phyloP scores from a whole-genome alignment of 2,888 invertebrate genomes.

The Theodoxus fluviatilis region DNA sequence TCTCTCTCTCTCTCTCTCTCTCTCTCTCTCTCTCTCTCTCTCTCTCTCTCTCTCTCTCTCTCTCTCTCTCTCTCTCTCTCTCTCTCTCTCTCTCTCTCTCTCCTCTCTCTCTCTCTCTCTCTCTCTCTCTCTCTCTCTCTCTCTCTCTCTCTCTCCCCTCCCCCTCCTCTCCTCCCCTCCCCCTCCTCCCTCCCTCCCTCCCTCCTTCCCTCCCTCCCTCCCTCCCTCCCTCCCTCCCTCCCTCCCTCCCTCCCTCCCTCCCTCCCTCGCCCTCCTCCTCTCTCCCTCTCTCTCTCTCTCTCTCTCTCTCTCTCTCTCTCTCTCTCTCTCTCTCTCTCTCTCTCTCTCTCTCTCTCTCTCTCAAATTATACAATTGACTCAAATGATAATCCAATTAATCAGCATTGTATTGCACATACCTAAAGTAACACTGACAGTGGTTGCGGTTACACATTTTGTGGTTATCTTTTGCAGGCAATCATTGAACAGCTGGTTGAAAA shows the following conservation, averaged over 20 bases:
- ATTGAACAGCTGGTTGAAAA: conserved; percentile 87
- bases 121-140: conserved; percentile 2
- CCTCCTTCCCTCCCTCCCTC: conserved; percentile 14
- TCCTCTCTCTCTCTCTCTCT: not conserved
- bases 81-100: conserved; percentile 24
- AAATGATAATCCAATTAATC: too few species aligned
- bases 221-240: not conserved
- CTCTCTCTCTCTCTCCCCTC: conserved; percentile 1
- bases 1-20: conserved; percentile 22
- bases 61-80: conserved; percentile 18
- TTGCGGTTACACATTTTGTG: too few species aligned
- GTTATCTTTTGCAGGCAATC: conserved; percentile 76
- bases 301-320: conserved; percentile 20
- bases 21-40: conserved; percentile 3
- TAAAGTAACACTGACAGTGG: too few species aligned
- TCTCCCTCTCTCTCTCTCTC: conserved; percentile 20
- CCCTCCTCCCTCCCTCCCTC: conserved; percentile 19
- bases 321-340: conserved; percentile 23
- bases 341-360: conserved; percentile 10
- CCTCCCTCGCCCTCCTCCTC: not conserved
- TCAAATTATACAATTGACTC: not conserved
- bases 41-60: conserved; percentile 18
- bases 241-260: conserved; percentile 17
- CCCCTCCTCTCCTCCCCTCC: not conserved
- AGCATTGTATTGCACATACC: too few species aligned